Percentiles rank a stretch among this genome's conserved stretches.
Evolutionary conservation across 2,113 vertebrate genomes (phyloP).

Genomic region (Antechinus stuartii): DNA sequence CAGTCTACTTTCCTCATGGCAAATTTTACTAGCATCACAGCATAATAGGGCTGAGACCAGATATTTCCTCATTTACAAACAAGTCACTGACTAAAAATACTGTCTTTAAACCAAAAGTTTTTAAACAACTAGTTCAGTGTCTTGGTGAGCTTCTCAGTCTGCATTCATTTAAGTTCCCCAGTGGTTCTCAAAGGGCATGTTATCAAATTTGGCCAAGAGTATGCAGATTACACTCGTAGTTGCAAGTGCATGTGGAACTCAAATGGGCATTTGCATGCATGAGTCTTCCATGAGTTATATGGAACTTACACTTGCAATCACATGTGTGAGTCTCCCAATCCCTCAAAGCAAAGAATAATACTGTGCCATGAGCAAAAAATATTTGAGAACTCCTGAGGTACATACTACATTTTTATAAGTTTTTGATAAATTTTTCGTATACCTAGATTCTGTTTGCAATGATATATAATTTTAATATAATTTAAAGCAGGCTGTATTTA

Average conservation of each 20-base stretch:
- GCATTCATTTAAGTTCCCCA: conserved; percentile 4
- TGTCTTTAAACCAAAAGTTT: conserved; percentile 44
- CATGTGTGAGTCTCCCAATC: background rate
- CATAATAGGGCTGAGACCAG: conserved; percentile 22
- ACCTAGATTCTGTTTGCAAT: conserved; percentile 7
- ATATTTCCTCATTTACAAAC: conserved; percentile 45
- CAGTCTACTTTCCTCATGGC: background rate
- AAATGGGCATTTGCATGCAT: background rate
- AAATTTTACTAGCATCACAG: conserved; percentile 8
- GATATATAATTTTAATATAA: conserved; percentile 6
- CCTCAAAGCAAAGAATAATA: background rate
- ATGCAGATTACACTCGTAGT: background rate
- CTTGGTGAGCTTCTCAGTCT: conserved; percentile 51
- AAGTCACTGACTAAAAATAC: conserved; percentile 42
- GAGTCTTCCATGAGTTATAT: background rate
- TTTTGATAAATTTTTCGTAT: background rate
- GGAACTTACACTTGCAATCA: background rate
- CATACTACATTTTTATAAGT: background rate
- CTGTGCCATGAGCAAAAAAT: background rate
- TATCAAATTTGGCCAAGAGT: background rate
- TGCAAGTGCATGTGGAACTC: background rate
- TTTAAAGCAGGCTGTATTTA: conserved; percentile 28
- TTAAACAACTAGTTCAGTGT: conserved; percentile 28
- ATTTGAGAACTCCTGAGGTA: background rate
- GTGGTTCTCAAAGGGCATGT: background rate